phyloP scores from a whole-genome alignment of 2,797 vertebrate genomes.

The Alfaro cultratus region DNA sequence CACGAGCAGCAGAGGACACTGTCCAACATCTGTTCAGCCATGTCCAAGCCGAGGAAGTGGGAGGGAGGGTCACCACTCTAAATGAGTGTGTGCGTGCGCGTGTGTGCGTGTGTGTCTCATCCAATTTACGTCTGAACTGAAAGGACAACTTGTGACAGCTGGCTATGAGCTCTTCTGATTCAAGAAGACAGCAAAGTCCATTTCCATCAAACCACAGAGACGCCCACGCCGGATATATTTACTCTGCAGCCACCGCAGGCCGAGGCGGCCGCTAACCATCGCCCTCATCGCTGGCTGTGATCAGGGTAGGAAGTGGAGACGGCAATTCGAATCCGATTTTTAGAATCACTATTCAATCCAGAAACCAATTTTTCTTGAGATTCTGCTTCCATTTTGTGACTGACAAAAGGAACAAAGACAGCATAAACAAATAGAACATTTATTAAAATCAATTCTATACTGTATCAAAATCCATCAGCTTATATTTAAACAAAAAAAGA shows the following conservation, averaged over 20 bases:
- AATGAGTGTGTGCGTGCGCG: slow-evolving; percentile 7
- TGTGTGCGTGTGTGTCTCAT: slow-evolving; percentile 22
- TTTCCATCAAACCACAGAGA: slow-evolving; percentile 55
- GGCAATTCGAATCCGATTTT: too few relatives aligned
- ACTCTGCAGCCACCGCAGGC: slow-evolving; percentile 3
- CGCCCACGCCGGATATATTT: slow-evolving; percentile 53
- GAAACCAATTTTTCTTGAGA: too few relatives aligned
- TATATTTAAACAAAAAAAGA: too few relatives aligned
- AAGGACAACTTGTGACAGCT: slow-evolving; percentile 61
- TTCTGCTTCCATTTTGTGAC: too few relatives aligned
- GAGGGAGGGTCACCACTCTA: slow-evolving; percentile 26
- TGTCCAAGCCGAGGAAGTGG: slow-evolving; percentile 16
- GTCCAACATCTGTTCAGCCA: slow-evolving; percentile 21
- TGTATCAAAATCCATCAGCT: too few relatives aligned
- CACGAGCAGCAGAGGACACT: not conserved
- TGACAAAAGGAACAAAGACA: too few relatives aligned
- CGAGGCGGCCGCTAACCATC: slow-evolving; percentile 9
- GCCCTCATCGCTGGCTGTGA: slow-evolving; percentile 3
- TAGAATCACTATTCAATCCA: too few relatives aligned
- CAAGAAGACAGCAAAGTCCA: slow-evolving; percentile 69
- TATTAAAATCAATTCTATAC: too few relatives aligned
- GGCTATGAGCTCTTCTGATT: slow-evolving; percentile 67
- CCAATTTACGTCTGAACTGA: slow-evolving; percentile 45
- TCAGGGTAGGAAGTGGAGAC: slow-evolving; percentile 4
- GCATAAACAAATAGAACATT: too few relatives aligned